Percentiles rank a stretch among this genome's conserved stretches.
phyloP scores from a whole-genome alignment of 1,140 invertebrate species.

The Acyrthosiphon pisum region DNA sequence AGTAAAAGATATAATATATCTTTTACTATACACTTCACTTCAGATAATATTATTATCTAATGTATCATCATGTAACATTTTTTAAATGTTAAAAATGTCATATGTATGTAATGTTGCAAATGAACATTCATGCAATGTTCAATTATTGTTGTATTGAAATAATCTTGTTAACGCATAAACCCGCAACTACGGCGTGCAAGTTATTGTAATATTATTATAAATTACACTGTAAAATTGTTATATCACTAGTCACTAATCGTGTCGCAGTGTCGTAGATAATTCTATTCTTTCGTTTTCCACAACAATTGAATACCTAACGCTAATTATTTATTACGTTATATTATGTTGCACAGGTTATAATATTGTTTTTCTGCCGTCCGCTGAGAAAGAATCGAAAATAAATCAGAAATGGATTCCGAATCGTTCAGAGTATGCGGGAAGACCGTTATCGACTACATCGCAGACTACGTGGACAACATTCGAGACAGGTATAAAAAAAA shows the following conservation, averaged over 20 bases:
- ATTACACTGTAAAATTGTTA: too few species aligned
- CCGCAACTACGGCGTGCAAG: too few species aligned
- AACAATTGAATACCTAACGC: not conserved
- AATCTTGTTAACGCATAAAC: too few species aligned
- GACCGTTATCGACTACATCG: conserved; percentile 77
- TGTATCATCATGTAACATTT: too few species aligned
- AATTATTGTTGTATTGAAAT: too few species aligned
- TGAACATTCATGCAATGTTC: too few species aligned
- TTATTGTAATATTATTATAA: too few species aligned
- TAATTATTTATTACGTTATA: not conserved
- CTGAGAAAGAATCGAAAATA: not conserved
- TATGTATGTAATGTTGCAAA: too few species aligned
- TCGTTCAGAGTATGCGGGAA: conserved; percentile 78
- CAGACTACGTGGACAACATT: conserved; percentile 79
- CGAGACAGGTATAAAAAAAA: conserved; percentile 69
- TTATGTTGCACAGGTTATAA: not conserved
- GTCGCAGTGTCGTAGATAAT: not conserved
- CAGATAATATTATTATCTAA: too few species aligned
- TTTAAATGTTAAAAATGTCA: too few species aligned
- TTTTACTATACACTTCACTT: too few species aligned
- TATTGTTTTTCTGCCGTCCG: not conserved
- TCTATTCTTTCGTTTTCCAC: not conserved
- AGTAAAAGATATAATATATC: too few species aligned
- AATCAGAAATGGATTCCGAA: conserved; percentile 62
- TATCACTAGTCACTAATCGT: not conserved